Conservation (phyloP, 2,113 vertebrate genomes). For the Muntiacus muntjak region DNA sequence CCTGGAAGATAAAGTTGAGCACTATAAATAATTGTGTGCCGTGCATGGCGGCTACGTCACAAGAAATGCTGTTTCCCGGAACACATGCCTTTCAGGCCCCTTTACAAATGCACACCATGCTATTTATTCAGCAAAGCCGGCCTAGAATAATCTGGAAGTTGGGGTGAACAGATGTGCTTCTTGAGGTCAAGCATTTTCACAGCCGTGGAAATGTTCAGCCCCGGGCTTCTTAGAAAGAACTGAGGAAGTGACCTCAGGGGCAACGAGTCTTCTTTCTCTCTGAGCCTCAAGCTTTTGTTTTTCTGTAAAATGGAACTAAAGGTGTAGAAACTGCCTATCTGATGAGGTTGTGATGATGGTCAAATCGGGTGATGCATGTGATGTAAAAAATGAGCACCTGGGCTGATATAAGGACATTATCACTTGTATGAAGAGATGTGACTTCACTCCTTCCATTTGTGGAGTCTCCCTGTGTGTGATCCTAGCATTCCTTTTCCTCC, state of each 20-base stretch:
- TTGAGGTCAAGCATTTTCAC: not conserved
- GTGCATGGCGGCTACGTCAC: fast-evolving
- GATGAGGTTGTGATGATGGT: not conserved
- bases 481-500: not conserved
- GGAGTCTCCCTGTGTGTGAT: not conserved
- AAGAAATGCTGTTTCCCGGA: not conserved
- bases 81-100: not conserved
- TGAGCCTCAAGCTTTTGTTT: not conserved
- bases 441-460: not conserved
- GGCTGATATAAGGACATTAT: not conserved
- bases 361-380: not conserved
- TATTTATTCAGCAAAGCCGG: not conserved
- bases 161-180: not conserved
- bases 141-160: not conserved
- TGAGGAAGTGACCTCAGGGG: not conserved
- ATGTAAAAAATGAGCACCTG: not conserved
- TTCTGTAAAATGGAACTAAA: not conserved
- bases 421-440: not conserved
- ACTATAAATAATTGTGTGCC: not conserved
- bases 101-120: fast-evolving
- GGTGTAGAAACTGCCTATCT: not conserved
- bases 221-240: not conserved
- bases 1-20: not conserved
- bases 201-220: not conserved
- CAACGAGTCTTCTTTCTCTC: too few relatives aligned